These are phyloP conservation scores for Tethya wilhelma DNA, from an alignment of 37 sponge, comb jelly and placozoan species.

Conservation along the genomic window DNA sequence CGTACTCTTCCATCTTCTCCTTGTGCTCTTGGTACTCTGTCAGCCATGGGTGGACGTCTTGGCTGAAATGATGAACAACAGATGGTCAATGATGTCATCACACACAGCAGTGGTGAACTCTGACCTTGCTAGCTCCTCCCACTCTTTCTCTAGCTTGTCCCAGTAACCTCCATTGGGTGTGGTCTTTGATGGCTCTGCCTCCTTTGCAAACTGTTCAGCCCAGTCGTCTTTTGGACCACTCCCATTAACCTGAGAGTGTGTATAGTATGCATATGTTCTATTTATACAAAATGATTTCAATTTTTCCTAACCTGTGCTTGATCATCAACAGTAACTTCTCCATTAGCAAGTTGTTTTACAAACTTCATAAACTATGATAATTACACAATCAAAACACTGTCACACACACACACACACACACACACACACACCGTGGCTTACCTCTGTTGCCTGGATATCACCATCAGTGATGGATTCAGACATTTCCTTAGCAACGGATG, in stretches of 20 bases:
- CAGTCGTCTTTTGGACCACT: conserved; percentile 2
- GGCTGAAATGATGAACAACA: background rate
- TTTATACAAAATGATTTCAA: no score
- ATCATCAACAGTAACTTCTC: conserved; percentile 50
- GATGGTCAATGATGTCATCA: no score
- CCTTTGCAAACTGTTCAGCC: conserved; percentile 33
- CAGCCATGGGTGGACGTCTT: conserved; percentile 61
- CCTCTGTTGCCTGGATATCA: conserved; percentile 52
- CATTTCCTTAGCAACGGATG: conserved; percentile 46
- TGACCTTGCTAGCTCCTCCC: conserved; percentile 51
- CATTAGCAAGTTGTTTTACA: conserved; percentile 63
- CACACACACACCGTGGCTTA: background rate
- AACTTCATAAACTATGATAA: conserved; percentile 72
- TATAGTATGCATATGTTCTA: background rate
- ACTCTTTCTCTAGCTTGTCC: conserved; percentile 60
- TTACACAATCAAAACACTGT: background rate
- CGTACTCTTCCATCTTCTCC: conserved; percentile 20
- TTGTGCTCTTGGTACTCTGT: conserved; percentile 25
- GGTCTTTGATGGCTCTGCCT: background rate
- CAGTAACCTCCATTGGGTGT: conserved; percentile 31
- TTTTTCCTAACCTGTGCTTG: conserved; percentile 35
- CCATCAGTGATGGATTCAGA: conserved; percentile 46
- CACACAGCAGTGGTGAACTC: no score
- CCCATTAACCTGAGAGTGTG: background rate
- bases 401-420: background rate